Conservation (phyloP, 1,140 invertebrate genomes). For the Brachionus sp. region DNA sequence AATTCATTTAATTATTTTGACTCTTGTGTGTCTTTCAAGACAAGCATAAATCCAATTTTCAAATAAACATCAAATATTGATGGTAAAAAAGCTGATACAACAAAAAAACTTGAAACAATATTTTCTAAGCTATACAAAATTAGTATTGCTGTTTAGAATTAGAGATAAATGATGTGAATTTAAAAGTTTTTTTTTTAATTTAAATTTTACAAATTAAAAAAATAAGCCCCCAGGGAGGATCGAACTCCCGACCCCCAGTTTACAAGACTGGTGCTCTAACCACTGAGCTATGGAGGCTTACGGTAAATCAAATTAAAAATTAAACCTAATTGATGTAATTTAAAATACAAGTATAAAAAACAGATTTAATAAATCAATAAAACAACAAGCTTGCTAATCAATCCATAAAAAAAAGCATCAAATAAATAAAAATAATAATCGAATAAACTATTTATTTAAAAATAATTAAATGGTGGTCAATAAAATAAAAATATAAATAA, state of each 20-base stretch:
- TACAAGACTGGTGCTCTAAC: slow-evolving; percentile 88
- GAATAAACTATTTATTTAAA: background rate
- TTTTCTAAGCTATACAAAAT: too few relatives aligned
- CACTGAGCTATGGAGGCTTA: slow-evolving; percentile 82
- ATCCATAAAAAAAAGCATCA: background rate
- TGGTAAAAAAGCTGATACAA: too few relatives aligned
- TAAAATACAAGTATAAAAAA: background rate
- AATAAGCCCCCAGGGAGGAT: slow-evolving; percentile 65
- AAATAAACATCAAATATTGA: too few relatives aligned
- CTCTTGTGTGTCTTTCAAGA: too few relatives aligned
- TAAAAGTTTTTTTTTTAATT: too few relatives aligned
- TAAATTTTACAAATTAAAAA: too few relatives aligned
- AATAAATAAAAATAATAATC: background rate
- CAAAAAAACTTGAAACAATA: too few relatives aligned
- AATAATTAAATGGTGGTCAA: background rate
- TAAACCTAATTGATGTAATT: background rate
- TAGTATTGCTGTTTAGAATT: too few relatives aligned
- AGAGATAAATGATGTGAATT: too few relatives aligned
- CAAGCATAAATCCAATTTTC: too few relatives aligned
- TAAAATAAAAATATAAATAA: background rate
- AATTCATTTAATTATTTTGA: too few relatives aligned
- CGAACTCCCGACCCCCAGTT: slow-evolving; percentile 87
- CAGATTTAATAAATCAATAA: background rate
- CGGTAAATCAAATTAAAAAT: background rate
- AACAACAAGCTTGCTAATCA: background rate